Evolutionary conservation across 2,797 vertebrate genomes (phyloP).

Genomic region (Orestias chungarensis): DNA sequence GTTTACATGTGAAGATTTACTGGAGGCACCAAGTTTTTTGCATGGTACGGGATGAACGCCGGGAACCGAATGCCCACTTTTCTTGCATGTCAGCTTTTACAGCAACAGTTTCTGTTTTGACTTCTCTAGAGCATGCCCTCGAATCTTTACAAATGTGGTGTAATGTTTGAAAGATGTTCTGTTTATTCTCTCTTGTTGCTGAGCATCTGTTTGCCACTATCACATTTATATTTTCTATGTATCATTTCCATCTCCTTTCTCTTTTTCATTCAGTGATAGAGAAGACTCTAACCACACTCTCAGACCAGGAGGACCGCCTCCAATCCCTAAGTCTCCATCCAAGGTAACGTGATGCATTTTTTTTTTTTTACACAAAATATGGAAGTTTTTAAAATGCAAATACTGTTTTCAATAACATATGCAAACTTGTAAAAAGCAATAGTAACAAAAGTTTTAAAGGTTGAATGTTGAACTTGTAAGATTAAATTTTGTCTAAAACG

Average conservation of each 20-base stretch:
- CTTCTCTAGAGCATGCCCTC: conserved; percentile 57
- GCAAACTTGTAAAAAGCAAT: no score
- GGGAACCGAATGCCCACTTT: conserved; percentile 28
- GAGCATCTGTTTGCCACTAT: not conserved
- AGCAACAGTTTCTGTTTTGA: conserved; percentile 30
- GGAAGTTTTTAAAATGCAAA: not conserved
- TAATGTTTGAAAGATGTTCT: conserved; percentile 20
- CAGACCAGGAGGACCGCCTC: conserved; percentile 84
- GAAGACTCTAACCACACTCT: conserved; percentile 89
- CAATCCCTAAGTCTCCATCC: conserved; percentile 95
- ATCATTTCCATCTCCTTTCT: conserved; percentile 16
- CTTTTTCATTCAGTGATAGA: conserved; percentile 71
- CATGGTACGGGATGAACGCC: conserved; percentile 51
- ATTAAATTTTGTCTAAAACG: not conserved
- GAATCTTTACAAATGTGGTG: conserved; percentile 19
- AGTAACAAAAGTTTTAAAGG: no score
- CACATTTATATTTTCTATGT: conserved; percentile 8
- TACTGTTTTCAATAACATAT: not conserved
- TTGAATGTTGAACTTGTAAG: not conserved
- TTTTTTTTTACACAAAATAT: not conserved
- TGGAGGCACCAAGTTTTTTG: conserved; percentile 54
- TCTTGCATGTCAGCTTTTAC: conserved; percentile 68
- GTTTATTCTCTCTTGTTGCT: conserved; percentile 8
- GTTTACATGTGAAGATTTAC: conserved; percentile 33
- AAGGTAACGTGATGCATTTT: conserved; percentile 80